Evolutionary conservation across 2,113 vertebrate species (phyloP).

Genomic region (Semicossyphus pulcher): DNA sequence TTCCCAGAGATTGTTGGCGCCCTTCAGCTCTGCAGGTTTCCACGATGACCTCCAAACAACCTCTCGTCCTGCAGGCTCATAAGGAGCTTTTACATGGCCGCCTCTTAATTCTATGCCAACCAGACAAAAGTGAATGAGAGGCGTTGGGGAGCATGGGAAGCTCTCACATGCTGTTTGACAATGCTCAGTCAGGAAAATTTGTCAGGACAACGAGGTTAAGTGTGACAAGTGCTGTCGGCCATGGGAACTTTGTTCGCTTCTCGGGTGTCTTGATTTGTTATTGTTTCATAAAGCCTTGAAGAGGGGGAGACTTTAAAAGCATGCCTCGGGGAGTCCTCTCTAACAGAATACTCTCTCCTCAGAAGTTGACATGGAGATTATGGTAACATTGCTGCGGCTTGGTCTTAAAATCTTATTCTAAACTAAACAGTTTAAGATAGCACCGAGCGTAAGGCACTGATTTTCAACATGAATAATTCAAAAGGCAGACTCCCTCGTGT

Average conservation of each 20-base stretch:
- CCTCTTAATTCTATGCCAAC: slow-evolving; percentile 62
- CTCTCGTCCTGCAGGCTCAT: slow-evolving; percentile 53
- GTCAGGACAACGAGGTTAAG: slow-evolving; percentile 75
- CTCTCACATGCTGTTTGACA: slow-evolving; percentile 50
- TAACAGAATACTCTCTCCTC: slow-evolving; percentile 41
- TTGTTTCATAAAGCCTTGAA: slow-evolving; percentile 64
- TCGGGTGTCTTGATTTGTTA: slow-evolving; percentile 73
- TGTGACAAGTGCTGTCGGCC: slow-evolving; percentile 70
- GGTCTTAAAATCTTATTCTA: slow-evolving; percentile 60
- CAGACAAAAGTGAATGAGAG: slow-evolving; percentile 66
- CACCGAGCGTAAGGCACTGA: slow-evolving; percentile 52
- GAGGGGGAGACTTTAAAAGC: slow-evolving; percentile 44
- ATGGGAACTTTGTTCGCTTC: slow-evolving; percentile 74
- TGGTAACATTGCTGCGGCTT: slow-evolving; percentile 43
- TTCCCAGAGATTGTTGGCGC: slow-evolving; percentile 73
- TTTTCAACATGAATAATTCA: slow-evolving; percentile 71
- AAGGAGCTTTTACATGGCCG: slow-evolving; percentile 63
- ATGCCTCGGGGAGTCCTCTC: slow-evolving; percentile 49
- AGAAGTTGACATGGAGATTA: slow-evolving; percentile 62
- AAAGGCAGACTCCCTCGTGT: slow-evolving; percentile 46
- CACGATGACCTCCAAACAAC: slow-evolving; percentile 76
- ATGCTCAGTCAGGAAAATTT: slow-evolving; percentile 65
- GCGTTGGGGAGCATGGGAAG: slow-evolving; percentile 59
- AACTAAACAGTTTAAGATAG: slow-evolving; percentile 71
- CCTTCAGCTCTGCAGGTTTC: slow-evolving; percentile 71